A percentile compares a stretch with the other conserved stretches of the same genome.
Conservation (phyloP, 2,888 invertebrate genomes). For the Lissonota sp. region DNA sequence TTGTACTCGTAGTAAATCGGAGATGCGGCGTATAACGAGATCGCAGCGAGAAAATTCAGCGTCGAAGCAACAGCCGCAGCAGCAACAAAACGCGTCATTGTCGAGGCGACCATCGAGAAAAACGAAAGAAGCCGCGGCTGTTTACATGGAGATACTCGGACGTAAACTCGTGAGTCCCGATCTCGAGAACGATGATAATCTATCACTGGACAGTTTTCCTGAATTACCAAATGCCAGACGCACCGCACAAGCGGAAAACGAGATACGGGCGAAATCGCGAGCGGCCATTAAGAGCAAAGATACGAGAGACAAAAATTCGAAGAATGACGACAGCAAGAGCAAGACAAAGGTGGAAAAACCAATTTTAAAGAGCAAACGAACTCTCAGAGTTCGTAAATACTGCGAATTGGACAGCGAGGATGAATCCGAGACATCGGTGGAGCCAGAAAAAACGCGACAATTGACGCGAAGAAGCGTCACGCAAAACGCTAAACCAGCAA, state of each 20-base stretch:
- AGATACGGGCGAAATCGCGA: slow-evolving; percentile 83
- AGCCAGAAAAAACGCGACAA: slow-evolving; percentile 73
- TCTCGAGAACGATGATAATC: slow-evolving; percentile 87
- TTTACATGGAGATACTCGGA: slow-evolving; percentile 90
- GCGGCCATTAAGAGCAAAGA: slow-evolving; percentile 74
- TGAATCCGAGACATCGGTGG: slow-evolving; percentile 78
- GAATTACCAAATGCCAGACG: slow-evolving; percentile 88
- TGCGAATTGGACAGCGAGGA: slow-evolving; percentile 79
- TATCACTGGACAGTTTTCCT: slow-evolving; percentile 88
- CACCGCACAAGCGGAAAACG: slow-evolving; percentile 86
- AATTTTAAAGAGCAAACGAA: slow-evolving; percentile 73
- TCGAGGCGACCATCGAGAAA: slow-evolving; percentile 87
- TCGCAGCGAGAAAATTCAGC: slow-evolving; percentile 74
- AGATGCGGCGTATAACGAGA: slow-evolving; percentile 80
- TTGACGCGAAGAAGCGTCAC: slow-evolving; percentile 74
- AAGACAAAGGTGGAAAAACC: slow-evolving; percentile 66
- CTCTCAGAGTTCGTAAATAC: slow-evolving; percentile 75
- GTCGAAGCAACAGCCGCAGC: slow-evolving; percentile 18
- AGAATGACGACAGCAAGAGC: slow-evolving; percentile 40
- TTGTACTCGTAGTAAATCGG: slow-evolving; percentile 77
- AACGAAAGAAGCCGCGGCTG: slow-evolving; percentile 90
- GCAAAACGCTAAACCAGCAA: slow-evolving; percentile 70
- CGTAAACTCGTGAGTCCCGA: slow-evolving; percentile 88
- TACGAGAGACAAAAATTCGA: slow-evolving; percentile 60
- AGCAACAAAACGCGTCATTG: background rate